phyloP scores from a whole-genome alignment of 2,113 vertebrate species.

The Aptenodytes forsteri region DNA sequence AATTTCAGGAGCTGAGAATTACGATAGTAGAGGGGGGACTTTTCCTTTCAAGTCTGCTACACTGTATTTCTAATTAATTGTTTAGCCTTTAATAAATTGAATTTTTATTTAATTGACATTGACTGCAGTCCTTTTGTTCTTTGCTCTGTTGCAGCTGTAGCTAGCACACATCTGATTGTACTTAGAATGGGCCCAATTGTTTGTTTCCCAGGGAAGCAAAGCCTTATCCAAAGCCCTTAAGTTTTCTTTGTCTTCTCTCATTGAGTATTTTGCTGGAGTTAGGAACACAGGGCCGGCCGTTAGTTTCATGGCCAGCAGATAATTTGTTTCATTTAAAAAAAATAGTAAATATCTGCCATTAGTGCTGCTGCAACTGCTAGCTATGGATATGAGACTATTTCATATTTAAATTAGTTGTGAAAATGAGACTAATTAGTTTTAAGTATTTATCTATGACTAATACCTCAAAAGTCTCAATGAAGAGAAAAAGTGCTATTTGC shows the following conservation, averaged over 20 bases:
- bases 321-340: not conserved
- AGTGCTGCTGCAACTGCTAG: not conserved
- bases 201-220: not conserved
- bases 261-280: not conserved
- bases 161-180: not conserved
- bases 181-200: accelerated
- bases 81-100: not conserved
- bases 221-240: not conserved
- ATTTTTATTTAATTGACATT: not conserved
- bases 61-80: not conserved
- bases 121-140: not conserved
- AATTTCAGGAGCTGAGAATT: not conserved
- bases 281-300: not conserved
- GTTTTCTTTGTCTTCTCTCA: not conserved
- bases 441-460: not conserved
- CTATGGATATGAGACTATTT: not conserved
- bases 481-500: not conserved
- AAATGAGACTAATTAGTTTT: not conserved
- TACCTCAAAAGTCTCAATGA: not conserved
- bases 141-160: not conserved
- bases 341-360: not conserved
- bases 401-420: not conserved
- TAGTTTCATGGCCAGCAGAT: not conserved
- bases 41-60: not conserved
- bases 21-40: not conserved